Evolutionary conservation across 1,140 invertebrate species (phyloP).

Genomic region (Octopus sinensis): DNA sequence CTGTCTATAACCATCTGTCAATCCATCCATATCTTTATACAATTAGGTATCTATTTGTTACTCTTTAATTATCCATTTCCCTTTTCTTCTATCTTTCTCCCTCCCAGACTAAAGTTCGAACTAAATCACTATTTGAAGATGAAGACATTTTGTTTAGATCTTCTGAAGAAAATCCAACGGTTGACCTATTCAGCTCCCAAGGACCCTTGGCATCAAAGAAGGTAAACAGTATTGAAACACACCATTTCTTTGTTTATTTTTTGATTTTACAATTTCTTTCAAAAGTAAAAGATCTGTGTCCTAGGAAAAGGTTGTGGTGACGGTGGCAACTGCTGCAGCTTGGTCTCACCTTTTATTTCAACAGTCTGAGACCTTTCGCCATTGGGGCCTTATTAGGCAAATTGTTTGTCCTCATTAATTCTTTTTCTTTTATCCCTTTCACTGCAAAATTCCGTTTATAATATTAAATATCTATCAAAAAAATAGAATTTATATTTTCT

Average conservation of each 20-base stretch:
- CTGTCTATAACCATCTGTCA: too few species aligned
- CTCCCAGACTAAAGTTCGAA: neutral
- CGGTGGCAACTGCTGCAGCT: neutral
- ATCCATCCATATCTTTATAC: too few species aligned
- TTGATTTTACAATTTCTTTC: too few species aligned
- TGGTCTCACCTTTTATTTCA: neutral
- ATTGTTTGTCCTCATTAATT: neutral
- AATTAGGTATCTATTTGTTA: too few species aligned
- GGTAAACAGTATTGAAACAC: neutral
- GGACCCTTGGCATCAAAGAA: constrained; percentile 10
- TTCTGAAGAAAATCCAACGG: constrained; percentile 7
- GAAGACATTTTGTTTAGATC: constrained; percentile 11
- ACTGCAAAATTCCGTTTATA: too few species aligned
- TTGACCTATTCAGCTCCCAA: constrained; percentile 3
- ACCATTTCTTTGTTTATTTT: too few species aligned
- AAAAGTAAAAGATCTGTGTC: too few species aligned
- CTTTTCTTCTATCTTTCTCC: too few species aligned
- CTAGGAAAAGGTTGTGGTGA: neutral
- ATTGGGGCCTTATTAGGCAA: neutral
- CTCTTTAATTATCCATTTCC: too few species aligned
- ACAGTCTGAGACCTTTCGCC: neutral
- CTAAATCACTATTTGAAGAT: constrained; percentile 10
- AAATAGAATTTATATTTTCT: too few species aligned
- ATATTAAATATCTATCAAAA: too few species aligned
- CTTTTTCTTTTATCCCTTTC: too few species aligned